Conservation (phyloP, 2,888 invertebrate species). For the Limnephilus marmoratus region DNA sequence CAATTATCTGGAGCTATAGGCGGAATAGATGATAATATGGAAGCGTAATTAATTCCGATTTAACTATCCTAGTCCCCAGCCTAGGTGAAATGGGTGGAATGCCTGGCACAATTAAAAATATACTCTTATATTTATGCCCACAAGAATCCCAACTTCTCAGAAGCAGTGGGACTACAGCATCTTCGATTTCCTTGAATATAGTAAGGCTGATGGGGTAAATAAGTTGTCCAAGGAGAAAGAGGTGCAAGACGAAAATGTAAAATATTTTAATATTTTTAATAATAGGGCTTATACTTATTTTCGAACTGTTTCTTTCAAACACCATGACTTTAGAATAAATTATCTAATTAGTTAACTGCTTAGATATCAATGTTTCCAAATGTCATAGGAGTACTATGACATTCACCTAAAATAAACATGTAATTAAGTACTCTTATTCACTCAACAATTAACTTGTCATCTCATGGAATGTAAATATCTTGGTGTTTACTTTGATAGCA, state of each 20-base stretch:
- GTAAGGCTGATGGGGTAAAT: neutral
- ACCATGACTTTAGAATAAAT: too few species aligned
- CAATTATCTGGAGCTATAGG: conserved; percentile 23
- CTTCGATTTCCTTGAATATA: neutral
- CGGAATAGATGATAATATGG: neutral
- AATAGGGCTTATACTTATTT: too few species aligned
- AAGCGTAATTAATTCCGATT: conserved; percentile 2
- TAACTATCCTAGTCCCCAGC: neutral
- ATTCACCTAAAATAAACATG: too few species aligned
- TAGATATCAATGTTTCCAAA: too few species aligned
- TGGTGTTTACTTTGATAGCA: too few species aligned
- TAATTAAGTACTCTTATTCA: too few species aligned
- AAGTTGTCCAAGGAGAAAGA: neutral
- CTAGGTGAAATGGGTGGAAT: neutral
- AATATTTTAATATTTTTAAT: too few species aligned
- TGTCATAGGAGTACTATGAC: too few species aligned
- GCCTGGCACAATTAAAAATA: neutral
- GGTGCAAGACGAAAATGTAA: neutral
- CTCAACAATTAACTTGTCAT: too few species aligned
- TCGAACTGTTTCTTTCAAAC: too few species aligned
- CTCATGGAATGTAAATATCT: too few species aligned
- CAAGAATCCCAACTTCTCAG: neutral
- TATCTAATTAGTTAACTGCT: too few species aligned
- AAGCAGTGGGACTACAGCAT: neutral
- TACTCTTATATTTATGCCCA: neutral